Evolutionary conservation across 2,888 invertebrate genomes (phyloP), one percentile per base, ranked within the genome.

Genomic region (Drosophila conformis): DNA sequence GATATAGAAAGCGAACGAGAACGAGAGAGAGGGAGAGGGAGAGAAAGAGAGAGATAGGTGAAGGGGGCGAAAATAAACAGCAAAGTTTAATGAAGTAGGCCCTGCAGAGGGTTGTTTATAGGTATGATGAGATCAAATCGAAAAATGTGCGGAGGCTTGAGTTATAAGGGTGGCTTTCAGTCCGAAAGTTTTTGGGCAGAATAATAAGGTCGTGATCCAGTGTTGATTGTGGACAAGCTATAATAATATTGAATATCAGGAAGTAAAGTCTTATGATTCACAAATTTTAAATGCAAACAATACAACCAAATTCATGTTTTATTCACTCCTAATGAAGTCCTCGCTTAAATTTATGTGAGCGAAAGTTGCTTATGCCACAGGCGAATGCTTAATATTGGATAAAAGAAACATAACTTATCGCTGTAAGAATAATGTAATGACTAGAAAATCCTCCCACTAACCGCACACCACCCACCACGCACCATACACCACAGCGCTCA

Each of bases 61-160:
- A 13, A 40, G 40, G 40, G 21, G 53, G 11, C 60, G 60, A 68
- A 62, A 73, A 78, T 65, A 75, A 61, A 65, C 61, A 76, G 76
- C 56, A 73, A 67, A 78, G 68, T 75, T 78, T 63, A 75, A 67
- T 78, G 62, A 79, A 74, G 81, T 80, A 64, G 64, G 61, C 54
- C 40, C 46, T 48, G 35, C 31, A 62, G 48, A 56, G 51, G 56
- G 63, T 71, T 57, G 51, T 21, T 46, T 36, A 36, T 21, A 29
- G 48, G 21, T 31, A 21, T 35, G 60, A 62, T 38, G 59, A 51
- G 56, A 70, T 69, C 48, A 62, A 66, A 49, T 62, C 54, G 42
- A 71, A 62, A 51, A 52, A 33, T 62, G 58, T 36, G 51, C n/a
- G 10, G 35, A 48, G 57, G 33, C 57, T 15, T 13, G 13, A 36